phyloP scores from a whole-genome alignment of 2,113 vertebrate genomes.

The Puma concolor region DNA sequence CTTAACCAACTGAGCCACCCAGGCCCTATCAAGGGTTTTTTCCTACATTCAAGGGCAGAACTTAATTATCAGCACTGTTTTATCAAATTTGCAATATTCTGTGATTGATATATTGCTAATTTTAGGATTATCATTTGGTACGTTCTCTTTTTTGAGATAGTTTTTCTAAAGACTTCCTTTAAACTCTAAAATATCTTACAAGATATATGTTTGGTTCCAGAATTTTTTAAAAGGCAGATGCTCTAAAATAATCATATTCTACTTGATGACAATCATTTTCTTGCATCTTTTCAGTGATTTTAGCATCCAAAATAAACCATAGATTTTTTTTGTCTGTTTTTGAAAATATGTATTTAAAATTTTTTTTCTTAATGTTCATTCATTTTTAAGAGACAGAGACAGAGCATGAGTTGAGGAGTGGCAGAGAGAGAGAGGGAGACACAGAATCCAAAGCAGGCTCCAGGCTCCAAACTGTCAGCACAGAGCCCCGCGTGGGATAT shows the following conservation, averaged over 20 bases:
- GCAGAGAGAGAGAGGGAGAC: no score
- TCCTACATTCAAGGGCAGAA: not conserved
- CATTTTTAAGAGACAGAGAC: no score
- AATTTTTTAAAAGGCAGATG: slow-evolving; percentile 8
- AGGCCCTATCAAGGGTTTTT: not conserved
- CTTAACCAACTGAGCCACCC: no score
- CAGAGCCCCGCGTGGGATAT: no score
- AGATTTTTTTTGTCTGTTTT: not conserved
- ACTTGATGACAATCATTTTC: not conserved
- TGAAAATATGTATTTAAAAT: not conserved
- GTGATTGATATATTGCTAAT: not conserved
- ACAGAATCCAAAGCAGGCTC: no score
- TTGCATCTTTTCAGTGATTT: not conserved
- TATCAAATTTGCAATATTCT: slow-evolving; percentile 22
- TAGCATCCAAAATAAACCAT: not conserved
- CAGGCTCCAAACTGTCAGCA: no score
- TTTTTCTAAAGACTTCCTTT: not conserved
- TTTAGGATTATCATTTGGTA: not conserved
- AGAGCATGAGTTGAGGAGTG: no score
- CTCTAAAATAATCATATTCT: not conserved
- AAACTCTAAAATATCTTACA: slow-evolving; percentile 38
- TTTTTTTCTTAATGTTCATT: no score
- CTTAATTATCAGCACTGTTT: not conserved
- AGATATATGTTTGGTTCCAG: not conserved
- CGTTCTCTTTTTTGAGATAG: not conserved